phyloP scores from a whole-genome alignment of 1,140 invertebrate species.

The Pogonomyrmex barbatus region DNA sequence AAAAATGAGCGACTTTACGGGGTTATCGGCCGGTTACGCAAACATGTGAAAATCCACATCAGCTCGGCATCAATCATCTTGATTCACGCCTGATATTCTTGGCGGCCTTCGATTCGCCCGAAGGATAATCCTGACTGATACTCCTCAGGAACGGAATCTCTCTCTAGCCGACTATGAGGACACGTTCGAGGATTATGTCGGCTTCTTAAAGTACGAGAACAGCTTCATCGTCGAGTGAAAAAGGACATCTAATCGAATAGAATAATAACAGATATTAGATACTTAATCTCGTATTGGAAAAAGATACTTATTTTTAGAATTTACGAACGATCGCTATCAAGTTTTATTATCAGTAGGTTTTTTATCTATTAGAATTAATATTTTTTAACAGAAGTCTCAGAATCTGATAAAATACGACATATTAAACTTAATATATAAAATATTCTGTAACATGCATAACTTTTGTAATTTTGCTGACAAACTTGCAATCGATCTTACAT shows the following conservation, averaged over 20 bases:
- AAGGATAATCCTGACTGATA: constrained; percentile 76
- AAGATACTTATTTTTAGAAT: constrained; percentile 3
- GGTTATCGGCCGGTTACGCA: constrained; percentile 13
- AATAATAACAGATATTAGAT: constrained; percentile 35
- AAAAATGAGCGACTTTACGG: constrained; percentile 51
- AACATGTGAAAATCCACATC: constrained; percentile 31
- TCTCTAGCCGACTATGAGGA: constrained; percentile 8
- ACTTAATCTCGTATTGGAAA: background rate
- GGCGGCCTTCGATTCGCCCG: constrained; percentile 37
- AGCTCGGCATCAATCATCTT: constrained; percentile 74
- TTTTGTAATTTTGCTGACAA: background rate
- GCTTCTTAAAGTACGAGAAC: constrained; percentile 29
- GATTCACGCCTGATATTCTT: constrained; percentile 70
- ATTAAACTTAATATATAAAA: background rate
- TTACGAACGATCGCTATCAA: background rate
- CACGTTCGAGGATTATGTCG: constrained; percentile 3
- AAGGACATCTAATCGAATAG: background rate
- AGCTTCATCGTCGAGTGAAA: constrained; percentile 17
- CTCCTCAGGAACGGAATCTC: constrained; percentile 42
- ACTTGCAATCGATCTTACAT: background rate
- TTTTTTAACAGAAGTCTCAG: background rate
- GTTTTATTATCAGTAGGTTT: background rate
- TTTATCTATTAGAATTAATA: background rate
- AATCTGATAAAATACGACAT: background rate
- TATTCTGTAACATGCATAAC: background rate